Evolutionary conservation across 2,797 vertebrate genomes (phyloP).

Genomic region (Adelosebastes latens): DNA sequence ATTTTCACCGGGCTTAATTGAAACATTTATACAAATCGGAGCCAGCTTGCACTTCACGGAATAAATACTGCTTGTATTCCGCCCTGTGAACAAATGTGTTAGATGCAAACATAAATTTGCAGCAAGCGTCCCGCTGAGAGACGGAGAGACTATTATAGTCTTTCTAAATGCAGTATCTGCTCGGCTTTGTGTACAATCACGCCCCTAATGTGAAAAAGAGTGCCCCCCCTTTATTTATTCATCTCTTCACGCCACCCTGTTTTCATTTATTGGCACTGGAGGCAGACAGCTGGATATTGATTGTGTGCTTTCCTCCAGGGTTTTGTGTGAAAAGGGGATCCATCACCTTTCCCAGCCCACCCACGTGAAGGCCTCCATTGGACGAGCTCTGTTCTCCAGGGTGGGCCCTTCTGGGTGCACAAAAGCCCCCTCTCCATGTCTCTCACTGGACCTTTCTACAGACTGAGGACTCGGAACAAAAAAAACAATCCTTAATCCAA

Average conservation of each 20-base stretch:
- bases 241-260: slow-evolving; percentile 60
- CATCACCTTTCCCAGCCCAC: slow-evolving; percentile 61
- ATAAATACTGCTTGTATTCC: slow-evolving; percentile 59
- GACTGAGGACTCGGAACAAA: slow-evolving; percentile 18
- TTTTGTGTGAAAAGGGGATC: slow-evolving; percentile 55
- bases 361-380: slow-evolving; percentile 38
- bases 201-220: slow-evolving; percentile 55
- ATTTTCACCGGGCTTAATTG: slow-evolving; percentile 58
- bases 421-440: slow-evolving; percentile 44
- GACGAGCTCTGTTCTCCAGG: slow-evolving; percentile 32
- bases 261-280: slow-evolving; percentile 68
- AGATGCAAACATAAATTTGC: slow-evolving; percentile 63
- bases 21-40: slow-evolving; percentile 62
- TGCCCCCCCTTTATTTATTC: slow-evolving; percentile 60
- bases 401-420: slow-evolving; percentile 42
- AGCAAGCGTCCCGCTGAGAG: slow-evolving; percentile 49
- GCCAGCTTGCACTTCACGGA: slow-evolving; percentile 30
- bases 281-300: slow-evolving; percentile 72
- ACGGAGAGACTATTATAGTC: slow-evolving; percentile 55
- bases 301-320: slow-evolving; percentile 58
- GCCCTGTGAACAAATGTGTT: slow-evolving; percentile 50
- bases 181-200: slow-evolving; percentile 40
- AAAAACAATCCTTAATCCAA: slow-evolving; percentile 58
- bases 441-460: slow-evolving; percentile 37
- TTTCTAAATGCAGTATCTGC: slow-evolving; percentile 57